Evolutionary conservation across 2,888 invertebrate genomes (phyloP).

Genomic region (Philereme transversata): DNA sequence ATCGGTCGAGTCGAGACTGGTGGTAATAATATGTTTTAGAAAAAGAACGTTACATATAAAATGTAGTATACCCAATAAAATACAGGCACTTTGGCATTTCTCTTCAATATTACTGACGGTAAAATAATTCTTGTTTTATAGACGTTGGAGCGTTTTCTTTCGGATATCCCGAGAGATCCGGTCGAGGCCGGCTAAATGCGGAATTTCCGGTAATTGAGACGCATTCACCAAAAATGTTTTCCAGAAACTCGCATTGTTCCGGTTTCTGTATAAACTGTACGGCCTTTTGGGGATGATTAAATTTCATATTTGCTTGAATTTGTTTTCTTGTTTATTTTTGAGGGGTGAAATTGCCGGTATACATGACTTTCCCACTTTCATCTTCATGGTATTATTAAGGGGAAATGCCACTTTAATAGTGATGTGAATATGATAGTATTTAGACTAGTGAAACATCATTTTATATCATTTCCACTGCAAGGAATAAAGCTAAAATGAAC

Average conservation of each 20-base stretch:
- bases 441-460: no score
- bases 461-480: no score
- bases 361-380: conserved; percentile 1
- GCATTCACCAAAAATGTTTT: conserved; percentile 49
- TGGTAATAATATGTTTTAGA: conserved; percentile 1
- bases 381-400: neutral
- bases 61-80: conserved; percentile 21
- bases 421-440: no score
- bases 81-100: conserved; percentile 30
- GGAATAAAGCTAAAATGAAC: no score
- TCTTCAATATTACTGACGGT: conserved; percentile 28
- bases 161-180: conserved; percentile 45
- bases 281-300: conserved; percentile 27
- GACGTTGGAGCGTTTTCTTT: conserved; percentile 42
- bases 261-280: conserved; percentile 38
- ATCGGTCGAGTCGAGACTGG: neutral
- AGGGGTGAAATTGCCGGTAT: conserved; percentile 7
- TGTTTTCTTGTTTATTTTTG: conserved; percentile 23
- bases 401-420: neutral
- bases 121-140: conserved; percentile 37
- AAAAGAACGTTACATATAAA: conserved; percentile 3
- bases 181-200: conserved; percentile 46
- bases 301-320: conserved; percentile 25
- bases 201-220: conserved; percentile 56
- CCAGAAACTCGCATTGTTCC: conserved; percentile 47